Conservation (phyloP, 2,888 invertebrate species). For the Agrotis clavis region DNA sequence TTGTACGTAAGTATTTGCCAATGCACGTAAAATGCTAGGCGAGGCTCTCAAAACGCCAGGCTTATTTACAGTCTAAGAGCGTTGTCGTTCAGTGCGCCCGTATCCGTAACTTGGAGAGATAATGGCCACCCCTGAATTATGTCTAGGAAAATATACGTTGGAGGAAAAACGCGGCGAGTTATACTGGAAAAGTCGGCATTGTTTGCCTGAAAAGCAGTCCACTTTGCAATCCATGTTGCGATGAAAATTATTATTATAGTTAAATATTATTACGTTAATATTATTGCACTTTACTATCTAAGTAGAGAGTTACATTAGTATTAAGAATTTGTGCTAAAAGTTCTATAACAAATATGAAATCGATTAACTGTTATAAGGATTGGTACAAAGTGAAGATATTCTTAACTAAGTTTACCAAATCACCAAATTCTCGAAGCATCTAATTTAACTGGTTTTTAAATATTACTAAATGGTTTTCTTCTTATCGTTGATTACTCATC, state of each 20-base stretch:
- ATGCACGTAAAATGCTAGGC: constrained; percentile 90
- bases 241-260: no score
- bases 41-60: constrained; percentile 88
- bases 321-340: background rate
- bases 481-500: no score
- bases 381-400: background rate
- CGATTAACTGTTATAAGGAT: background rate
- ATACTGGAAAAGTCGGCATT: constrained; percentile 26
- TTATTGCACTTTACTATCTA: no score
- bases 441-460: background rate
- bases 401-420: background rate
- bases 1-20: constrained; percentile 90
- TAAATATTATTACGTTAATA: background rate
- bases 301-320: background rate
- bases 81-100: constrained; percentile 65
- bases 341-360: background rate
- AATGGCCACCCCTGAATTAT: constrained; percentile 65
- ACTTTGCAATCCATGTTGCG: background rate
- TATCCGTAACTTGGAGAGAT: constrained; percentile 66
- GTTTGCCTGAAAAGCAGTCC: background rate
- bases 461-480: constrained; percentile 10
- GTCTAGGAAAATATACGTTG: constrained; percentile 42
- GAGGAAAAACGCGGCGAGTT: constrained; percentile 29
- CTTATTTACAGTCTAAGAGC: constrained; percentile 86
- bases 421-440: background rate